Conservation (phyloP, 2,888 invertebrate genomes). For the Callinectes sapidus region DNA sequence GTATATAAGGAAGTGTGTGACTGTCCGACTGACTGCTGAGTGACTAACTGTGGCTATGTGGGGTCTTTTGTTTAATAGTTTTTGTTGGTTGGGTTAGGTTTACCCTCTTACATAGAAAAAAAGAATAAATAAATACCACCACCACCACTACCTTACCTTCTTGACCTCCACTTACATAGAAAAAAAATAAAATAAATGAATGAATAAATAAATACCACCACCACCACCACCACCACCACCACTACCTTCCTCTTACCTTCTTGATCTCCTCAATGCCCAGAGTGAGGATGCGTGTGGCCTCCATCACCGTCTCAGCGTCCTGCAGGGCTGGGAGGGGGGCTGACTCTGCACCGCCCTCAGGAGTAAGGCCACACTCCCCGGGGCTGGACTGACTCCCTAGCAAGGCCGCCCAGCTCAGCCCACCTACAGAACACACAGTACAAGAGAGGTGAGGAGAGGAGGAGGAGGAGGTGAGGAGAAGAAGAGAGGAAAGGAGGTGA, state of each 20-base stretch:
- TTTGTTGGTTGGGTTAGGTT: too few species aligned
- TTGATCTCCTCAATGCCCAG: slow-evolving; percentile 69
- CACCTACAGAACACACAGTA: slow-evolving; percentile 30
- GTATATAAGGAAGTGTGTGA: too few species aligned
- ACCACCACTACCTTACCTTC: too few species aligned
- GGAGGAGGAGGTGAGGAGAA: not conserved
- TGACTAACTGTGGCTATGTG: too few species aligned
- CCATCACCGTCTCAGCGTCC: slow-evolving; percentile 62
- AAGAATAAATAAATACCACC: not conserved
- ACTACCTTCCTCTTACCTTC: slow-evolving; percentile 57
- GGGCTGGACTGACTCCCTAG: slow-evolving; percentile 22
- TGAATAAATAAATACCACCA: too few species aligned
- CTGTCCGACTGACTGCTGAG: too few species aligned
- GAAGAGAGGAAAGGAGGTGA: too few species aligned
- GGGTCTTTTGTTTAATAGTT: too few species aligned
- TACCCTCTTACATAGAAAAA: too few species aligned
- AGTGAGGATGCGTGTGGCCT: slow-evolving; percentile 67
- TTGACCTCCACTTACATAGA: too few species aligned
- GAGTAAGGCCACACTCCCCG: slow-evolving; percentile 50
- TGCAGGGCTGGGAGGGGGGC: slow-evolving; percentile 58
- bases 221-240: not conserved
- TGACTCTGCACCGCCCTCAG: not conserved
- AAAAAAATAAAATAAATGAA: too few species aligned
- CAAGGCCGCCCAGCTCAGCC: slow-evolving; percentile 57
- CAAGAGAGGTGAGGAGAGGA: not conserved